Evolutionary conservation across 2,888 invertebrate genomes (phyloP), one percentile per base, ranked within the genome.

Genomic region (Ormyrus labotus): DNA sequence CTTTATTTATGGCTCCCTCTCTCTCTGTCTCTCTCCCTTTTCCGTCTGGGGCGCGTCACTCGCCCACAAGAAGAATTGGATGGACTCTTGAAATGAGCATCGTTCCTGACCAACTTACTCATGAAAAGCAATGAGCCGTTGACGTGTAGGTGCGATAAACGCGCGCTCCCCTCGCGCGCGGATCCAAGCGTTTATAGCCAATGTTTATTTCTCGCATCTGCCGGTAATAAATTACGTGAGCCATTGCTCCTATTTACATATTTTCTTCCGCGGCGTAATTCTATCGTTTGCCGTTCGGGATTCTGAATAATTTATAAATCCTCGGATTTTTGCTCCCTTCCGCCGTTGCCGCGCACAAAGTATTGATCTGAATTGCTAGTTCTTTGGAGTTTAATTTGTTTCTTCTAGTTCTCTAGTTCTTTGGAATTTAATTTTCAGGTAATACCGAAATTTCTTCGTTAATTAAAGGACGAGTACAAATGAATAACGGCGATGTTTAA

Each of bases 101-200:
- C 47, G 75, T 51, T 69, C 69, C 34, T 50, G 51, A 19, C 53
- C 67, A 51, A 67, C 10, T 34, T 34, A 47, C 85, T 87, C 87
- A 87, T 87, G 87, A 86, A 87, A 87, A 78, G 85, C 86, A 86
- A 87, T 87, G 87, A 86, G 83, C 70, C 34, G 81, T 57, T 45
- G 57, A n/a, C 68, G 50, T 9, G 13, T 65, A 13, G 4, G 45
- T 71, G 61, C 61, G 13, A 34, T 57, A 50, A 45, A 50, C 61
- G 19, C n/a, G 5, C 48, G n/a, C 10, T 57, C 34, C 65, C 45
- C 10, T 75, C 50, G 7, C n/a, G 48, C 5, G 13, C 13, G 19
- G 48, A 19, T 34, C 34, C 34, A 34, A 34, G 34, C 34, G 34
- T 34, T 34, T 34, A 34, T 34, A 34, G 34, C 34, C 51, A 13